These are phyloP conservation scores for Dicrostonyx torquatus DNA, from an alignment of 2,797 vertebrate species.

Conservation along the genomic window DNA sequence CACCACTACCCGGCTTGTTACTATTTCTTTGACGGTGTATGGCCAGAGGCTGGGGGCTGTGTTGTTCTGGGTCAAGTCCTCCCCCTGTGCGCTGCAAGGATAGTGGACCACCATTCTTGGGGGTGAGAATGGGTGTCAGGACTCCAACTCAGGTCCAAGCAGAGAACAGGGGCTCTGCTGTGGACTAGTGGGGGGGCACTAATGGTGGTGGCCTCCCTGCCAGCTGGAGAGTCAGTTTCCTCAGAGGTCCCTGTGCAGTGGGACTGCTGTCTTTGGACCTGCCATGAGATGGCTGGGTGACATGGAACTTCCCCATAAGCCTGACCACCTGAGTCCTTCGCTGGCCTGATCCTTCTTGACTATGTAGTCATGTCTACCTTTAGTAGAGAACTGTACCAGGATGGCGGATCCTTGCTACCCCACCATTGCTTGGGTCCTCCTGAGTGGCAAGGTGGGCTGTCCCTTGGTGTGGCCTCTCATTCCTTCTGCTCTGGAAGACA, in stretches of 20 bases:
- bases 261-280: not conserved
- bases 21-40: no score
- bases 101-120: rapidly evolving
- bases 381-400: not conserved
- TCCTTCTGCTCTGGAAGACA: not conserved
- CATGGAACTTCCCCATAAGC: not conserved
- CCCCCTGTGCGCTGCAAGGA: rapidly evolving
- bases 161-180: not conserved
- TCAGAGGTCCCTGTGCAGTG: not conserved
- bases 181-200: not conserved
- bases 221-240: not conserved
- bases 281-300: rapidly evolving
- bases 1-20: no score
- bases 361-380: rapidly evolving
- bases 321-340: not conserved
- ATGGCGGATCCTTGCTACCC: not conserved
- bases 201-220: not conserved
- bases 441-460: rapidly evolving
- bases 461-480: not conserved
- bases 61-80: not conserved
- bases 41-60: not conserved
- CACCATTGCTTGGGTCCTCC: rapidly evolving
- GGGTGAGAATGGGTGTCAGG: not conserved
- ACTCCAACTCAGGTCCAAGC: rapidly evolving
- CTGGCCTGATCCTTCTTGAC: rapidly evolving